Base-by-base conservation (phyloP, 2,113 vertebrate genomes). In the Thinocorus orbignyianus region DNA sequence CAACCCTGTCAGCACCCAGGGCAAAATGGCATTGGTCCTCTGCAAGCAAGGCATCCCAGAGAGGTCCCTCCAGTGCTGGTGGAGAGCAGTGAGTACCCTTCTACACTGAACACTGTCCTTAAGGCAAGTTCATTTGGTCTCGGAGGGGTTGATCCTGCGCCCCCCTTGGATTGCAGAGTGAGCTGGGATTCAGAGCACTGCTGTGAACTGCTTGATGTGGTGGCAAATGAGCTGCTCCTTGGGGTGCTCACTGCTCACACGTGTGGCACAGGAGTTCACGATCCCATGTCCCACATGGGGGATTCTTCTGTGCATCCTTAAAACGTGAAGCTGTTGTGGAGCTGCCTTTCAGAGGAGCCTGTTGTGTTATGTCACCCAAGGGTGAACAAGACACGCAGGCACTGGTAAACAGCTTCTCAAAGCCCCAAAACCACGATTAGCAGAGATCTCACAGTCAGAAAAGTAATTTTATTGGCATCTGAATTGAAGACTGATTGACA, bases 221-320 rank as follows among this genome's bases (percentile, higher is more conserved):
- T 61, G 73, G 46, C 13, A 24, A 23, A 61, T 0, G n/a, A 88
- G 58, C 39, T 16, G 26, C 48, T 87, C 64, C 60, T 48, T 11
- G 26, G 33, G 42, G 57, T 17, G 37, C 55, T 57, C 4, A 0
- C 44, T 46, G 69, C 88, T 93, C 37, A 13, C 42, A 26, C 4
- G 0, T 3, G 17, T 61, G 44, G 54, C 78, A 49, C 20, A 10
- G 2, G 58, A 57, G 62, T 17, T 48, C 61, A 17, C 10, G 3
- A 17, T 37, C 18, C 81, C 0, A 1, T 1, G 14, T 71, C 72
- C 90, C 81, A 64, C 6, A 4, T 0, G 0, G 30, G 19, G 42
- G 14, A 33, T 74, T 28, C 31, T 8, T 28, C 86, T 13, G 20
- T 3, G 42, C 17, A 4, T n/a, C 69, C 65, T 71, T 80, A 24